Percentiles rank a stretch among this genome's conserved stretches.
Conservation (phyloP, 2,888 invertebrate species). For the Cosmorhoe ocellata region DNA sequence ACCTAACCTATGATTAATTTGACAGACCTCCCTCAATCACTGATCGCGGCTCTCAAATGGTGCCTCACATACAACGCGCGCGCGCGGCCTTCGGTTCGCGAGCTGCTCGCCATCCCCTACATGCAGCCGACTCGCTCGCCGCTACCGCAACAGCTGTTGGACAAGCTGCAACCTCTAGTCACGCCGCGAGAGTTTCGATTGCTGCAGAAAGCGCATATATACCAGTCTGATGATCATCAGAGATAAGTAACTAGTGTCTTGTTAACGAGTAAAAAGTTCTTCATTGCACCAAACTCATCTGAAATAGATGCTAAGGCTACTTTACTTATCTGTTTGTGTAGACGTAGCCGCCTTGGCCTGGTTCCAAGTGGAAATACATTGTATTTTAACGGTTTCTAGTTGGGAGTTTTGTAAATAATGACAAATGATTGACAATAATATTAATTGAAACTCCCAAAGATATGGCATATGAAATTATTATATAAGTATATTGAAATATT, state of each 20-base stretch:
- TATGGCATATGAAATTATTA: too few species aligned
- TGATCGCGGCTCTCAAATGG: conserved; percentile 85
- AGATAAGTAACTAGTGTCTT: too few species aligned
- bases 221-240: conserved; percentile 6
- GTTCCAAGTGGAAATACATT: too few species aligned
- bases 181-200: conserved; percentile 52
- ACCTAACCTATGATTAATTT: neutral
- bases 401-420: too few species aligned
- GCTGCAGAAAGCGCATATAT: conserved; percentile 51
- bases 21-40: conserved; percentile 79
- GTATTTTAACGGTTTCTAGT: too few species aligned
- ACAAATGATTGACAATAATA: too few species aligned
- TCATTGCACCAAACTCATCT: too few species aligned
- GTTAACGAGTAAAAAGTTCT: too few species aligned
- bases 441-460: too few species aligned
- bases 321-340: too few species aligned
- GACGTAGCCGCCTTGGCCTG: neutral
- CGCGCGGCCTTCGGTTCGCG: conserved; percentile 87
- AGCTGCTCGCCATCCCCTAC: conserved; percentile 83
- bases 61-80: conserved; percentile 89
- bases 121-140: conserved; percentile 48
- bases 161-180: conserved; percentile 51
- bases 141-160: conserved; percentile 46
- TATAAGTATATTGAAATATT: too few species aligned
- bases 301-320: too few species aligned